Evolutionary conservation across 2,888 invertebrate species (phyloP).

Genomic region (Chrysolina americana): DNA sequence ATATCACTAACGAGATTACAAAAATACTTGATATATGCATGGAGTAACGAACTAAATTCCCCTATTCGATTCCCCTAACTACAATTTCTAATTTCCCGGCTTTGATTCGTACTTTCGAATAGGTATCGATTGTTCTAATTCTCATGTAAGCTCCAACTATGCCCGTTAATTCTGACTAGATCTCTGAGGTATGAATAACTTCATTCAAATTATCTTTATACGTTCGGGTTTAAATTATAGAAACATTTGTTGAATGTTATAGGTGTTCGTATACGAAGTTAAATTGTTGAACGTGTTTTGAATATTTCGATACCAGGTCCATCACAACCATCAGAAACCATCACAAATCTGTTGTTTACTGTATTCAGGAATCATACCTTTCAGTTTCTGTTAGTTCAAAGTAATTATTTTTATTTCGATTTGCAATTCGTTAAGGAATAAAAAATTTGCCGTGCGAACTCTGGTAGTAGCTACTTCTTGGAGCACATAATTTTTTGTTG

Average conservation of each 20-base stretch:
- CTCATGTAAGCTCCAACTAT: constrained; percentile 57
- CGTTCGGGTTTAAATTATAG: not conserved
- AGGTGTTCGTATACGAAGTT: not conserved
- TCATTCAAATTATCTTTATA: constrained; percentile 45
- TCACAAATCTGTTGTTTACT: too few relatives aligned
- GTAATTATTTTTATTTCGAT: too few relatives aligned
- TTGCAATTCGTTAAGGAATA: too few relatives aligned
- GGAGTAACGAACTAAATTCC: constrained; percentile 21
- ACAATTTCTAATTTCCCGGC: constrained; percentile 50
- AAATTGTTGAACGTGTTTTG: not conserved
- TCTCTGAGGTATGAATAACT: constrained; percentile 49
- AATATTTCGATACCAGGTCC: not conserved
- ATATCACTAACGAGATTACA: constrained; percentile 17
- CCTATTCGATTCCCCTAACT: constrained; percentile 39
- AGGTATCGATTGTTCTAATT: constrained; percentile 58
- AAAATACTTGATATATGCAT: constrained; percentile 26
- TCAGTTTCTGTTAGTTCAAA: too few relatives aligned
- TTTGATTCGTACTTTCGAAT: constrained; percentile 60
- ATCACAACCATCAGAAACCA: not conserved
- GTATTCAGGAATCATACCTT: too few relatives aligned
- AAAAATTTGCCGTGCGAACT: too few relatives aligned
- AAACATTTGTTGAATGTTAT: constrained; percentile 18
- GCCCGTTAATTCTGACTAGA: constrained; percentile 54
- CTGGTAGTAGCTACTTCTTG: too few relatives aligned
- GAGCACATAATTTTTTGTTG: too few relatives aligned